phyloP scores from a whole-genome alignment of 2,113 vertebrate genomes.

The Vanacampus margaritifer region DNA sequence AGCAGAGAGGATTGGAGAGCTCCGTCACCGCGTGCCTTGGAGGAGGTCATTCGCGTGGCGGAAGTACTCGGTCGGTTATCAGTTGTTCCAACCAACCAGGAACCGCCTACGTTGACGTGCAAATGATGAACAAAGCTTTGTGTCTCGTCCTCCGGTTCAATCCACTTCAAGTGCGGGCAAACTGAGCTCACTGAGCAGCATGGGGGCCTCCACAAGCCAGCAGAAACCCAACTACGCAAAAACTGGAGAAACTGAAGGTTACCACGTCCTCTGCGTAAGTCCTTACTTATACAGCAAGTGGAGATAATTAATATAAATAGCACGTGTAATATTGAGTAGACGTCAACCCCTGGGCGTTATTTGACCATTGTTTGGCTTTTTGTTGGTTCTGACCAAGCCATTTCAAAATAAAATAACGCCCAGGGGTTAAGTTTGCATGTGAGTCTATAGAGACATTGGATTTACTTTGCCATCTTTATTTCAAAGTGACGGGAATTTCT shows the following conservation, averaged over 20 bases:
- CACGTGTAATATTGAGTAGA: not conserved
- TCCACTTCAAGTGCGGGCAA: not conserved
- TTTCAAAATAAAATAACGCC: too few species aligned
- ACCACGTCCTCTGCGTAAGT: constrained; percentile 86
- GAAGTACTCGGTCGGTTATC: too few species aligned
- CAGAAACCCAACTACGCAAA: constrained; percentile 84
- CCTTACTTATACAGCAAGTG: not conserved
- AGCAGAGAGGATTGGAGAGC: not conserved
- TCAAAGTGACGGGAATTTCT: too few species aligned
- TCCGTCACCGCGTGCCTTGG: not conserved
- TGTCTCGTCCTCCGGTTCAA: not conserved
- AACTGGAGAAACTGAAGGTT: constrained; percentile 88
- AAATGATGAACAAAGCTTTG: not conserved
- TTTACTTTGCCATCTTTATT: not conserved
- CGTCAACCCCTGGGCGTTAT: too few species aligned
- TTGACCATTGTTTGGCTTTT: too few species aligned
- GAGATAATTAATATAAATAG: not conserved
- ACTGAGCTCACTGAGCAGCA: constrained; percentile 35
- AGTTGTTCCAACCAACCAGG: constrained; percentile 23
- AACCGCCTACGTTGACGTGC: constrained; percentile 10
- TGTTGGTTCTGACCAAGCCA: too few species aligned
- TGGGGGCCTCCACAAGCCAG: constrained; percentile 86
- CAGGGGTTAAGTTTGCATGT: not conserved
- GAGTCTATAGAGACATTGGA: not conserved
- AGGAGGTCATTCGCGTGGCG: constrained; percentile 18